Evolutionary conservation across 2,888 invertebrate species (phyloP).

Genomic region (Brenthis ino): DNA sequence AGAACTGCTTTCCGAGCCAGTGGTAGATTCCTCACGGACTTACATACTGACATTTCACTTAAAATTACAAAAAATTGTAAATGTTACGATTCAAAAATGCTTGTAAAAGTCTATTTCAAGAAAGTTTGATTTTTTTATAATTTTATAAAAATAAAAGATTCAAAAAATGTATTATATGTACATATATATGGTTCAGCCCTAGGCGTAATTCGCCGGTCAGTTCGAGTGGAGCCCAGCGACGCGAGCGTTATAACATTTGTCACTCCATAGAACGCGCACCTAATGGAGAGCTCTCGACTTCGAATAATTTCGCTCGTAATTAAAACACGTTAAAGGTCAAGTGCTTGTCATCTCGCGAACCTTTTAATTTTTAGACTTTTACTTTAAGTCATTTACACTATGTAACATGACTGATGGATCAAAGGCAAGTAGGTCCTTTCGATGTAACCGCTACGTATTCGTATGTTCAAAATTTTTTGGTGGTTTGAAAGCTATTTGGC

Average conservation of each 20-base stretch:
- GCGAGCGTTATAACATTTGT: conserved; percentile 62
- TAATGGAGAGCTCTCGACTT: conserved; percentile 51
- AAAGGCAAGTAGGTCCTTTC: no score
- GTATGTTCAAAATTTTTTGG: no score
- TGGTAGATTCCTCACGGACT: no score
- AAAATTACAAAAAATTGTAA: no score
- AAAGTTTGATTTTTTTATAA: no score
- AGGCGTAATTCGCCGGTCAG: conserved; percentile 42
- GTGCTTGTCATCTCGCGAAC: conserved; percentile 31
- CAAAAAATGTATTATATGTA: background rate
- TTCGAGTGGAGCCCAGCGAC: conserved; percentile 45
- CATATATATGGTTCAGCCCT: conserved; percentile 19
- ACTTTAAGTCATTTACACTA: background rate
- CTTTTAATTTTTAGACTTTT: conserved; percentile 16
- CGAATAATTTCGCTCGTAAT: conserved; percentile 58
- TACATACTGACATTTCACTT: no score
- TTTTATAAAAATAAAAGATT: no score
- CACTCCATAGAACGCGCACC: conserved; percentile 50
- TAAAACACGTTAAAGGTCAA: conserved; percentile 59
- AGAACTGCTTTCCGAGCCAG: no score
- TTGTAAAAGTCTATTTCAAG: no score
- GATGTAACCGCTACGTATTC: no score
- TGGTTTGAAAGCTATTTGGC: no score
- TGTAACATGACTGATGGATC: background rate
- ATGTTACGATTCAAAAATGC: no score